Evolutionary conservation across 2,797 vertebrate species (phyloP), one percentile per base, ranked within the genome.

Genomic region (Chloroceryle amazona): DNA sequence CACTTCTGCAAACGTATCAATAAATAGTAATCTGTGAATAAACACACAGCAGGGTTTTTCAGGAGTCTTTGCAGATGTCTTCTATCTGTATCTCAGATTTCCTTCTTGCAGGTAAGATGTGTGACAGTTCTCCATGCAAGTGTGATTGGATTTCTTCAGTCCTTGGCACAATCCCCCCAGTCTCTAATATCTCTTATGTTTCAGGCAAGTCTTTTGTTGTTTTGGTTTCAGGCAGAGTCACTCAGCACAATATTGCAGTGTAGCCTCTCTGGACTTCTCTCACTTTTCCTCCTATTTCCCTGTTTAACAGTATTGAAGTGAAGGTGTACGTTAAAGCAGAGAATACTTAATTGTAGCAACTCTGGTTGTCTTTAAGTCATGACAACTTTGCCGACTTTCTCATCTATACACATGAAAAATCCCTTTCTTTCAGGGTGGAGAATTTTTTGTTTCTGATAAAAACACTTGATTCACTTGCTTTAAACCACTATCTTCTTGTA

Each of bases 51-150:
- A 72, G 35, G 20, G 31, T 72, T 87, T 93, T 92, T 83, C 66
- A 81, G 82, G 95, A 95, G 66, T 9, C 35, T 85, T 76, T 86
- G 58, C 65, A 88, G 54, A 90, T 79, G 62, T 73, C 42, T 95
- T 95, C 14, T n/a, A 31, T 73, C 62, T 95, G 54, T 28, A 61
- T 89, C 33, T 71, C 78, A 74, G 86, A 90, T 95, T 90, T 80
- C 67, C 57, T 96, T 76, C 78, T 86, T 58, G 66, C 88, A 94
- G 93, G 94, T 95, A 86, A 88, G 81, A 84, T 57, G 70, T 70
- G 81, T 89, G 90, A 81, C 73, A 61, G 61, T 74, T 84, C 78
- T 87, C 67, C 61, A 3, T 28, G 22, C 81, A 67, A 61, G 51
- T 46, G 47, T 42, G 83, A 94, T 89, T 92, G 73, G 57, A 86